Percentiles rank a stretch among this genome's conserved stretches.
phyloP scores from a whole-genome alignment of 1,140 invertebrate species.

The Cydia fagiglandana region DNA sequence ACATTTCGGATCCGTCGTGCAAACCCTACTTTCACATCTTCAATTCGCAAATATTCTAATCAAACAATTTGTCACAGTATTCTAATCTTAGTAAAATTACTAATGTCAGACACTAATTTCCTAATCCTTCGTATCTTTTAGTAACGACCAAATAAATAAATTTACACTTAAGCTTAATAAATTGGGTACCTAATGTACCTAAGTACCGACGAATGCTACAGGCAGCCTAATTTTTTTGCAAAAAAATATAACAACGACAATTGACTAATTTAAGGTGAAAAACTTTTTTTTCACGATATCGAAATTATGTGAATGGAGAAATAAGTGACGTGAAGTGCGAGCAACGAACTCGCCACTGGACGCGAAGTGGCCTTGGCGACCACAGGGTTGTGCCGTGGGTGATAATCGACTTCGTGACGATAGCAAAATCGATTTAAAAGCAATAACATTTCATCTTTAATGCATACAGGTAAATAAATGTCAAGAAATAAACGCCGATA shows the following conservation, averaged over 20 bases:
- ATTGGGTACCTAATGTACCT: too few relatives aligned
- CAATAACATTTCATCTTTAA: constrained; percentile 17
- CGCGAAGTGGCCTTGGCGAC: not conserved
- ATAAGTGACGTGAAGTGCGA: constrained; percentile 7
- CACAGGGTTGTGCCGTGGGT: not conserved
- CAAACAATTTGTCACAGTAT: too few relatives aligned
- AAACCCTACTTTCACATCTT: too few relatives aligned
- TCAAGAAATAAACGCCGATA: not conserved
- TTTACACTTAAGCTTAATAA: too few relatives aligned
- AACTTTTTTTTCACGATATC: not conserved
- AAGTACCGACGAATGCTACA: not conserved
- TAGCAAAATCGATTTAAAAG: constrained; percentile 9
- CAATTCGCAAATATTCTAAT: too few relatives aligned
- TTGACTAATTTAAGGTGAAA: not conserved
- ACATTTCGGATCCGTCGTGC: too few relatives aligned
- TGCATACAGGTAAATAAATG: constrained; percentile 16
- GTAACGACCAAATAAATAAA: too few relatives aligned
- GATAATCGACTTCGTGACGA: constrained; percentile 2
- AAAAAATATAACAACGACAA: constrained; percentile 36
- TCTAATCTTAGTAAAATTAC: too few relatives aligned
- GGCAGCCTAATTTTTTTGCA: constrained; percentile 44
- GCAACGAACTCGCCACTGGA: not conserved
- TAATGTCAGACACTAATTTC: too few relatives aligned
- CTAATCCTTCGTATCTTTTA: too few relatives aligned
- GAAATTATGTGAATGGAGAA: not conserved